Evolutionary conservation across 1,140 invertebrate genomes (phyloP), one percentile per base, ranked within the genome.

Genomic region (Asbolus verrucosus): DNA sequence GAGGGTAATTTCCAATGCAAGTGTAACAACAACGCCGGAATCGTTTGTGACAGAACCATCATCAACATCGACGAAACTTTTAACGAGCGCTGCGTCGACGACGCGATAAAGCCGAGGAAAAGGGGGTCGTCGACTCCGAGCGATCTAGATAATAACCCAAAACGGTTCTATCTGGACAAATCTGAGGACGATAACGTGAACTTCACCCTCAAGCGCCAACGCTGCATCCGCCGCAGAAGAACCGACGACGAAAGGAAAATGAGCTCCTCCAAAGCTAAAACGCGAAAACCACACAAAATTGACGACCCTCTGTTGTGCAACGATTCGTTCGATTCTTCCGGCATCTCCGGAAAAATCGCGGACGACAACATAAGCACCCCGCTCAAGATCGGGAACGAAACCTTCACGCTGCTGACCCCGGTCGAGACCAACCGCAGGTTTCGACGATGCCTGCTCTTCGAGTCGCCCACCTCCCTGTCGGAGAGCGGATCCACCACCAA

Each of bases 11-110:
- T 75, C 36, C 18, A 67, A 16, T 79, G 77, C 31, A 76, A 78
- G 71, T 79, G 77, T 30, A 78, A 73, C 14, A 72, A 70, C 33
- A 78, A 73, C 24, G 59, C 62, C 31, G 54, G 8, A 3, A 8
- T 33, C 33, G 15, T 38, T 24, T 69, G 67, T 61, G 77, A 80
- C 36, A 79, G 74, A 54, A 81, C 80, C 1, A 77, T 80, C 6
- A 81, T 81, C 14, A 74, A 79, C 65, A 66, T 80, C 1, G 71
- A 79, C 11, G 77, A 79, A 59, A 79, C 77, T 3, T 81, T 75
- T 65, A 81, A 80, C 38, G 80, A 81, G 50, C 39, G 79, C 19
- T 79, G 77, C 59, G 79, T 81, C 0, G 80, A 81, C 65, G 69
- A 59, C 6, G 46, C 33, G 0, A 41, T 46, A 30, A 65, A 67